Percentiles rank a stretch among this genome's conserved stretches.
Conservation (phyloP, 2,888 invertebrate species). For the Masnerella sp. region DNA sequence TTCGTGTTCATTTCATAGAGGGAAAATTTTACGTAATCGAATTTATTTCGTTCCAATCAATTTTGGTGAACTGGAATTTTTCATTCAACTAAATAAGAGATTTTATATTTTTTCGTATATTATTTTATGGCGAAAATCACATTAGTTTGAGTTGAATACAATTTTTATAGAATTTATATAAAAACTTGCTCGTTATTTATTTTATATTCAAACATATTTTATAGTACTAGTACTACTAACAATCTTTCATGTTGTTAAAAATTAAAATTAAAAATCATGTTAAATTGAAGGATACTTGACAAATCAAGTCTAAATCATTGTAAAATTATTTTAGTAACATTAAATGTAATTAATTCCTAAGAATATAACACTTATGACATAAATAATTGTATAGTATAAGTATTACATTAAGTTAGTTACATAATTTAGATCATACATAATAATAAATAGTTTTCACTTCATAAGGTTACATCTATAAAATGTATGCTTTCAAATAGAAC, state of each 20-base stretch:
- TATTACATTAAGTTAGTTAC: slow-evolving; percentile 1
- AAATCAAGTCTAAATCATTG: too few relatives aligned
- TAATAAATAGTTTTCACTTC: background rate
- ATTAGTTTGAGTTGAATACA: slow-evolving; percentile 13
- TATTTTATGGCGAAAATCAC: background rate
- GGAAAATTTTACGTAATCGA: slow-evolving; percentile 12
- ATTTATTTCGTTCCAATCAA: slow-evolving; percentile 22
- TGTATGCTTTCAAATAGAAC: too few relatives aligned
- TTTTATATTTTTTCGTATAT: too few relatives aligned
- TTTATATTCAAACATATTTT: too few relatives aligned
- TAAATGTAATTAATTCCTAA: too few relatives aligned
- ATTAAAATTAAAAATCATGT: too few relatives aligned
- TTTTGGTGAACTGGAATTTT: slow-evolving; percentile 21
- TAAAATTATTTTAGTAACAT: background rate
- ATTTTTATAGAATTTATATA: too few relatives aligned
- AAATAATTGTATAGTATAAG: background rate
- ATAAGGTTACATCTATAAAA: too few relatives aligned
- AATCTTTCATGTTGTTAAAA: too few relatives aligned
- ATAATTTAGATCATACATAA: background rate
- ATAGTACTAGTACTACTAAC: too few relatives aligned
- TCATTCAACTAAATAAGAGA: slow-evolving; percentile 22
- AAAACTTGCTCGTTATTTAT: too few relatives aligned
- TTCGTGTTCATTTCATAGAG: slow-evolving; percentile 3
- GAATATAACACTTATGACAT: background rate
- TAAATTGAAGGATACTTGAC: too few relatives aligned